Evolutionary conservation across 2,888 invertebrate genomes (phyloP).

Genomic region (Cerceris ruficornis): DNA sequence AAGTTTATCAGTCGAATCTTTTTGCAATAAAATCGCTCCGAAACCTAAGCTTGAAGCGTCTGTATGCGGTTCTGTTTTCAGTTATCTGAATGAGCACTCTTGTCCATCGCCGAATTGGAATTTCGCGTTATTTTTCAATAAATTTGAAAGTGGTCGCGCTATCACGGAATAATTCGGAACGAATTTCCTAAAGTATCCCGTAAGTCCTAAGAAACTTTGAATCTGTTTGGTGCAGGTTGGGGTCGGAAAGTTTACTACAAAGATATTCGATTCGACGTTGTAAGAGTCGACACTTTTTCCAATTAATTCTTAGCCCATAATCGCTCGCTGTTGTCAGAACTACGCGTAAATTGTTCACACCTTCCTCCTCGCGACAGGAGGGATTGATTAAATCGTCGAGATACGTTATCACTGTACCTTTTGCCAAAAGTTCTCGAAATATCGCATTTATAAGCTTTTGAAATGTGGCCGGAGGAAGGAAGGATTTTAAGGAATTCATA

Average conservation of each 20-base stretch:
- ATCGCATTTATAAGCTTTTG: conserved; percentile 53
- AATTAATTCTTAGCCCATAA: conserved; percentile 8
- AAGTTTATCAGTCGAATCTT: conserved; percentile 38
- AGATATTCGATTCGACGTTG: conserved; percentile 2
- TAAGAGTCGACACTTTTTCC: conserved; percentile 18
- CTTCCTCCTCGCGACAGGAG: background rate
- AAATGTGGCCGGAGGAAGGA: conserved; percentile 25
- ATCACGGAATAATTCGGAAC: conserved; percentile 54
- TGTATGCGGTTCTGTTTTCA: conserved; percentile 10
- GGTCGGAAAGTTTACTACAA: conserved; percentile 42
- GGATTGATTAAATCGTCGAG: conserved; percentile 25
- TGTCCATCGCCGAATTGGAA: background rate
- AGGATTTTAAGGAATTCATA: conserved; percentile 61
- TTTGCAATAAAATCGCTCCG: conserved; percentile 59
- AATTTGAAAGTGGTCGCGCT: conserved; percentile 64
- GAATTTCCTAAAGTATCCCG: conserved; percentile 61
- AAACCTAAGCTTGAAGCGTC: conserved; percentile 35
- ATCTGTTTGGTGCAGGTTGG: conserved; percentile 9
- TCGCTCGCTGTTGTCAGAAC: background rate
- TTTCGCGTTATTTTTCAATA: conserved; percentile 45
- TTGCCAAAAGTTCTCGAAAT: conserved; percentile 46
- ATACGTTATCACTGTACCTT: background rate
- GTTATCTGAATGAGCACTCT: background rate
- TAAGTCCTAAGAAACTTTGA: conserved; percentile 50
- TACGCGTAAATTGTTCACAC: background rate